phyloP scores from a whole-genome alignment of 1,140 invertebrate genomes.

The Achroia grisella region DNA sequence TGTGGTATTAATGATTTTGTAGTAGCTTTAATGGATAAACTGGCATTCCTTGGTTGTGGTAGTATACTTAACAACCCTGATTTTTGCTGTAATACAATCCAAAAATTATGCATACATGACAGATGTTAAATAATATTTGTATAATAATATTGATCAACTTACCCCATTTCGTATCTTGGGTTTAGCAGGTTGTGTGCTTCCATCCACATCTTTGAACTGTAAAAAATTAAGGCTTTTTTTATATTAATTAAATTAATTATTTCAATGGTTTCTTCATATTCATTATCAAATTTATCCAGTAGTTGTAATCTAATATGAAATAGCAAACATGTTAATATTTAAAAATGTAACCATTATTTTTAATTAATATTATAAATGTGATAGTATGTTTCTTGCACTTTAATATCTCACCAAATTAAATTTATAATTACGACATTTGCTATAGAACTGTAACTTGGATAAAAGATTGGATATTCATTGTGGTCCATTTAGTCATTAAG shows the following conservation, averaged over 20 bases:
- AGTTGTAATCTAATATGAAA: too few species aligned
- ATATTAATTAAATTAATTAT: neutral
- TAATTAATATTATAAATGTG: too few species aligned
- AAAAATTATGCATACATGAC: neutral
- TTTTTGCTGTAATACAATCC: conserved; percentile 52
- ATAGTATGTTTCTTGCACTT: too few species aligned
- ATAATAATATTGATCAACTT: conserved; percentile 14
- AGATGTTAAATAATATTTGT: too few species aligned
- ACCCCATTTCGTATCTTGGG: conserved; percentile 45
- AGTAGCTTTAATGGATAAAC: conserved; percentile 17
- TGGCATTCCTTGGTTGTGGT: conserved; percentile 70
- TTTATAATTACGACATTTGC: too few species aligned
- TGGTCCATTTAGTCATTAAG: too few species aligned
- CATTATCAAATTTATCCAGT: too few species aligned
- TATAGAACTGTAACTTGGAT: too few species aligned
- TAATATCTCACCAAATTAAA: too few species aligned
- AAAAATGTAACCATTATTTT: too few species aligned
- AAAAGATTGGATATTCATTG: too few species aligned
- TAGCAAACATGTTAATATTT: too few species aligned
- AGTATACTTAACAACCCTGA: conserved; percentile 71
- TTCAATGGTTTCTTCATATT: neutral
- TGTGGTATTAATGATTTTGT: conserved; percentile 50
- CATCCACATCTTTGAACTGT: conserved; percentile 73
- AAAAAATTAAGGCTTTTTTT: conserved; percentile 21
- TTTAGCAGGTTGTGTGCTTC: conserved; percentile 48